These are phyloP conservation scores for Horisme vitalbata DNA, from an alignment of 2,888 invertebrate genomes.

Conservation along the genomic window DNA sequence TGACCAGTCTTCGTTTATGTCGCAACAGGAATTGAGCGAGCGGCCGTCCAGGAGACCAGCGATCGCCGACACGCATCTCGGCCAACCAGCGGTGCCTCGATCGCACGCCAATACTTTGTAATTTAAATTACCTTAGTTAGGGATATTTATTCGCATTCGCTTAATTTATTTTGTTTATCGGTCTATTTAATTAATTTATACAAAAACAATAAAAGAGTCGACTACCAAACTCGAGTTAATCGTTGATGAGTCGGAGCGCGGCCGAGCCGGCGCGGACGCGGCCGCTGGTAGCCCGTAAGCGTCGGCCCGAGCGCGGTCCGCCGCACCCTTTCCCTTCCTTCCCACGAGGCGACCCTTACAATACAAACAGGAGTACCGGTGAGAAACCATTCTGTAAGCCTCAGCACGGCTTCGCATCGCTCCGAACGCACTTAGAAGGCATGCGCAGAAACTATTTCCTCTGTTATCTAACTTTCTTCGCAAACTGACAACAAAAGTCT, in stretches of 20 bases:
- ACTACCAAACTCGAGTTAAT: slow-evolving; percentile 72
- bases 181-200: slow-evolving; percentile 72
- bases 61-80: slow-evolving; percentile 75
- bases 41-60: slow-evolving; percentile 73
- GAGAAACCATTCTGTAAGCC: slow-evolving; percentile 79
- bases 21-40: slow-evolving; percentile 81
- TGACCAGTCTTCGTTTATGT: slow-evolving; percentile 83
- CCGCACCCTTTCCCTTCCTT: slow-evolving; percentile 56
- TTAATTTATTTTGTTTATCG: slow-evolving; percentile 82
- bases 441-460: slow-evolving; percentile 59
- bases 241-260: slow-evolving; percentile 57
- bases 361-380: slow-evolving; percentile 76
- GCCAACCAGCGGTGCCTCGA: slow-evolving; percentile 75
- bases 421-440: slow-evolving; percentile 74
- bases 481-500: slow-evolving; percentile 64
- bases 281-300: slow-evolving; percentile 47
- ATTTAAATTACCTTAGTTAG: slow-evolving; percentile 79
- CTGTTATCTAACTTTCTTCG: slow-evolving; percentile 71
- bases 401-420: slow-evolving; percentile 77
- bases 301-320: slow-evolving; percentile 59
- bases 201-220: slow-evolving; percentile 78
- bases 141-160: slow-evolving; percentile 81
- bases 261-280: slow-evolving; percentile 51
- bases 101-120: slow-evolving; percentile 70
- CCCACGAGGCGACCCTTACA: slow-evolving; percentile 69